A percentile compares a stretch with the other conserved stretches of the same genome.
These are phyloP conservation scores for Ispidina lecontei DNA, from an alignment of 2,797 vertebrate genomes.

Conservation along the genomic window DNA sequence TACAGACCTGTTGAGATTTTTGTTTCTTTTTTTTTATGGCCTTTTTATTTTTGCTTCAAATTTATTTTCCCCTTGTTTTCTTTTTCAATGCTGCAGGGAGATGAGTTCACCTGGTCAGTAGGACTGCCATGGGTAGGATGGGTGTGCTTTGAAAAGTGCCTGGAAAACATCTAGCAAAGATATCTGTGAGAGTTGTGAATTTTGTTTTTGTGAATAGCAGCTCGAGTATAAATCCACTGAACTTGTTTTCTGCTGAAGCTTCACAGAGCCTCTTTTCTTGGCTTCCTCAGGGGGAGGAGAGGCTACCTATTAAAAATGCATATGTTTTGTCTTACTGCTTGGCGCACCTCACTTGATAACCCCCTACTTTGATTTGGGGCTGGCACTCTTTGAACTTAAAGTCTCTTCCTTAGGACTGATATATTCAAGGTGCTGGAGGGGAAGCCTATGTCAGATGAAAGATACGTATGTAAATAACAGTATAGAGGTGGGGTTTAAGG, in stretches of 20 bases:
- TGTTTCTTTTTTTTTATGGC: conserved; percentile 65
- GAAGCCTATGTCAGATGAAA: conserved; percentile 55
- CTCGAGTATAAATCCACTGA: conserved; percentile 21
- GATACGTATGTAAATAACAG: conserved; percentile 51
- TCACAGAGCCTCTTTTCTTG: conserved; percentile 51
- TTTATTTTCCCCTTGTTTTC: not conserved
- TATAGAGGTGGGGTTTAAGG: conserved; percentile 32
- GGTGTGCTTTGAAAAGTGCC: not conserved
- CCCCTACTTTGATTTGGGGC: conserved; percentile 54
- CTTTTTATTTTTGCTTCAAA: not conserved
- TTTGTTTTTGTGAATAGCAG: not conserved
- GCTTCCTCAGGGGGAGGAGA: conserved; percentile 46
- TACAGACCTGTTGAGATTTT: conserved; percentile 74
- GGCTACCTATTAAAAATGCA: conserved; percentile 65
- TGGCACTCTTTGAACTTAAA: conserved; percentile 62
- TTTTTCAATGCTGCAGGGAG: not conserved
- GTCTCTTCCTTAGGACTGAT: conserved; percentile 64
- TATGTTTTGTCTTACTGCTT: conserved; percentile 64
- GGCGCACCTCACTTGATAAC: conserved; percentile 50
- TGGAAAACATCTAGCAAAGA: not conserved
- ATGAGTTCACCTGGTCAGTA: not conserved
- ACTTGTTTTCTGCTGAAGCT: conserved; percentile 54
- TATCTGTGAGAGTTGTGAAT: not conserved
- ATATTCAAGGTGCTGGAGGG: conserved; percentile 64
- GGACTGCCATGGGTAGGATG: not conserved